Evolutionary conservation across 2,113 vertebrate genomes (phyloP), one percentile per base, ranked within the genome.

Genomic region (Dipodomys spectabilis): DNA sequence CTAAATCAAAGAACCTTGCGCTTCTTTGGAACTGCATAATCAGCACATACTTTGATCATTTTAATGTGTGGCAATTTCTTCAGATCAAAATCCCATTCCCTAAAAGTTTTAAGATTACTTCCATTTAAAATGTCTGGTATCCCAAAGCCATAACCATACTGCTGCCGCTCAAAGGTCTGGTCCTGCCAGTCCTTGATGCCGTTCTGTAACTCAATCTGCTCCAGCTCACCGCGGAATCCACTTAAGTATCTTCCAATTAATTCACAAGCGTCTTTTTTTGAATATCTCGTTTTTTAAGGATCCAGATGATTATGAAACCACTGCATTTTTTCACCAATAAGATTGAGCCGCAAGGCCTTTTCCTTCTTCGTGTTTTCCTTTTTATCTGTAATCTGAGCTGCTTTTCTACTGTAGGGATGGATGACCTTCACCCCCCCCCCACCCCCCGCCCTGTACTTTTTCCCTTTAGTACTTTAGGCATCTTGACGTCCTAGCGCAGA

Each of bases 371-470:
- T 95, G 95, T 98, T 99, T 64, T 99, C 99, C 95, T 99, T 99
- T 95, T 97, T 99, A 4, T 98, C 98, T 11, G 98, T 98, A 49
- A 99, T 98, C 28, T 99, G 99, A 0, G 98, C 99, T 9, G 99
- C 99, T 97, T 99, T 99, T 96, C 99, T 98, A 97, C 99, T 99
- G 95, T 98, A 99, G 4, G 99, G 99, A 95, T 99, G 99, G 92
- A 99, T 96, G 65, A 98, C 98, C 91, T 99, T 99, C 39, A 39
- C 5, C 39, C 35, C 3, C 35, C 35, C 35, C 35, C 4, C 69
- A 98, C 98, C 94, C 98, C 99, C 45, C 96, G 98, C 68, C 98
- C 96, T 7, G 90, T 90, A 5, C 79, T 94, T 96, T 98, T 99
- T 13, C 96, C 97, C 90, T 98, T 99, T 32, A 82, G 97, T 88